Base-by-base conservation (phyloP, 2,888 invertebrate genomes). In the Melolontha melolontha region DNA sequence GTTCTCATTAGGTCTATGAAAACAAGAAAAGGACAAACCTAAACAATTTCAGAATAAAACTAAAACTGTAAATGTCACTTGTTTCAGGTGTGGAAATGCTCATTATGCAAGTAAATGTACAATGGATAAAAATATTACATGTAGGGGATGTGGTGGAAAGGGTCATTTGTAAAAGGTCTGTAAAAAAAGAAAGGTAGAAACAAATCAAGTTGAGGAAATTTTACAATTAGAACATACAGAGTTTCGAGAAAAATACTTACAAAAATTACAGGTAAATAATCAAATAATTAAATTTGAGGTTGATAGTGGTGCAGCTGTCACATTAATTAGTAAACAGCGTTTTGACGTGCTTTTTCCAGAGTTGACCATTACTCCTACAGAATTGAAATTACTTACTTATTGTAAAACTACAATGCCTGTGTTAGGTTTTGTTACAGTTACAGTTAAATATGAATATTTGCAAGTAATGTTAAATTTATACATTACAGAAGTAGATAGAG, bases 271-370 rank as follows among this genome's bases (percentile, higher is more conserved):
- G 29, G 54, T 69, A 29, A 52, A 68, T 54, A 55, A 39, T 10
- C 40, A 52, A 34, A 14, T 12, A 22, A 29, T 72, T 39, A 41
- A 49, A 29, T 72, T 71, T 57, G 71, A 75, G 69, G 62, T 75
- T 22, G 75, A 75, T 44, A 71, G 71, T 8, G 75, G 75, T 12
- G 67, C 75, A 12, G 68, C 71, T 7, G 70, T 70, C 7, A 57
- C 66, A 16, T 16, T 71, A n/a, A 68, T 70, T 52, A 29, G 66
- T 54, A 12, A 64, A 16, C n/a, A 50, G 42, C 22, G 51, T n/a
- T 34, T 50, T n/a, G 27, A 64, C 11, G 39, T 17, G n/a, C 27
- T 51, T 17, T 70, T 66, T 49, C 34, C 47, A 64, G 42, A 52
- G 12, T 22, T 14, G 10, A 22, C 14, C 16, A 29, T 44, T 22